phyloP scores from a whole-genome alignment of 2,888 invertebrate genomes.

The Lomographa bimaculata region DNA sequence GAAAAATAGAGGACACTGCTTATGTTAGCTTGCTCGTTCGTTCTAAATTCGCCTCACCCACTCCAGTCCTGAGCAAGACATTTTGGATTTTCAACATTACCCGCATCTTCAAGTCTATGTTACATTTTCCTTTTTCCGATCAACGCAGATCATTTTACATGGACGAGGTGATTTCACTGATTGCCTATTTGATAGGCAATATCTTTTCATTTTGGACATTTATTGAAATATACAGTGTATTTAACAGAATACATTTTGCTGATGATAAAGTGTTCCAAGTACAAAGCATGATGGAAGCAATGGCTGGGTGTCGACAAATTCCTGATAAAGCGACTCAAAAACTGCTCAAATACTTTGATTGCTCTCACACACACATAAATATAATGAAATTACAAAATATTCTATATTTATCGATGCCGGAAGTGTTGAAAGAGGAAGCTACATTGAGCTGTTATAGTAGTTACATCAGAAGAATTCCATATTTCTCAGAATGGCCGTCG shows the following conservation, averaged over 20 bases:
- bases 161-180: slow-evolving; percentile 37
- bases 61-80: not conserved
- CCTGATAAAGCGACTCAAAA: slow-evolving; percentile 36
- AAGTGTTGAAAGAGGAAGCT: slow-evolving; percentile 36
- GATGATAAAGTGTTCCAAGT: slow-evolving; percentile 27
- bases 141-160: slow-evolving; percentile 17
- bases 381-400: slow-evolving; percentile 33
- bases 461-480: slow-evolving; percentile 36
- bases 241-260: slow-evolving; percentile 27
- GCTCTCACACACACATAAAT: slow-evolving; percentile 27
- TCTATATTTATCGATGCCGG: slow-evolving; percentile 34
- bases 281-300: slow-evolving; percentile 21
- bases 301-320: slow-evolving; percentile 33
- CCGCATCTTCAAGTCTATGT: slow-evolving; percentile 39
- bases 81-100: slow-evolving; percentile 32
- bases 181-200: slow-evolving; percentile 36
- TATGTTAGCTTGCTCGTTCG: slow-evolving; percentile 16
- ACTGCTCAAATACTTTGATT: slow-evolving; percentile 34
- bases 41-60: slow-evolving; percentile 5
- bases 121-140: slow-evolving; percentile 39
- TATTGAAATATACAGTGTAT: slow-evolving; percentile 39
- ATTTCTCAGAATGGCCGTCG: slow-evolving; percentile 42
- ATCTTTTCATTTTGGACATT: slow-evolving; percentile 40
- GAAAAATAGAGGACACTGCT: slow-evolving; percentile 10
- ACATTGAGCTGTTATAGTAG: slow-evolving; percentile 25